phyloP scores from a whole-genome alignment of 1,140 invertebrate species.

The Drosophila elegans region DNA sequence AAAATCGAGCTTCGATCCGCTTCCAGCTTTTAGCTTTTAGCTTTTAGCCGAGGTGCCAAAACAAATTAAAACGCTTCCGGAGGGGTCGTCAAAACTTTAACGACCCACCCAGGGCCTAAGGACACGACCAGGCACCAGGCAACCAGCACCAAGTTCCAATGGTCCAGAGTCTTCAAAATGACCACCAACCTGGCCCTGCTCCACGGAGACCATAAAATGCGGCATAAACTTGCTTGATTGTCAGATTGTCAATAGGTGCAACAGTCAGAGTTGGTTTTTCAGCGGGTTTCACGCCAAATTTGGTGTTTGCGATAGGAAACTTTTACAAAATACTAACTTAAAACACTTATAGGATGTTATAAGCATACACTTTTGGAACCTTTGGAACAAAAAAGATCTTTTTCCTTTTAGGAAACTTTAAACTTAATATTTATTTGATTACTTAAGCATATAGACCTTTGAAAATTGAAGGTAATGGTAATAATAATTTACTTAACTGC shows the following conservation, averaged over 20 bases:
- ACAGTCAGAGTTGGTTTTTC: background rate
- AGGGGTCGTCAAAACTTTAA: constrained; percentile 55
- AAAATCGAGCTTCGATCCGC: constrained; percentile 40
- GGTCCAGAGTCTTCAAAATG: constrained; percentile 38
- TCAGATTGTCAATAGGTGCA: constrained; percentile 41
- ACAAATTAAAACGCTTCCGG: constrained; percentile 69
- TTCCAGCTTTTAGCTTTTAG: constrained; percentile 8
- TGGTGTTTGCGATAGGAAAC: background rate
- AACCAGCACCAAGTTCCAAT: no score
- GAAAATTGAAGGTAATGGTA: no score
- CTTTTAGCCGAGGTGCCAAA: constrained; percentile 40
- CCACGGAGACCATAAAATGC: constrained; percentile 45
- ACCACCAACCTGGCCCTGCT: constrained; percentile 31
- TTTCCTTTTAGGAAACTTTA: no score
- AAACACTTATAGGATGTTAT: no score
- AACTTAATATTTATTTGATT: no score
- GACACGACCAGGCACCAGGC: background rate
- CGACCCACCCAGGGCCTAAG: constrained; percentile 20
- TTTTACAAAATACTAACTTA: background rate
- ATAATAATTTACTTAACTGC: no score
- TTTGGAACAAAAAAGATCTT: no score
- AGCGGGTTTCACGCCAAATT: background rate
- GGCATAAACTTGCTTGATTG: constrained; percentile 52
- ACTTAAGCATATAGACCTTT: no score
- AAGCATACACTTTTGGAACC: no score